Base-by-base conservation (phyloP, 1,140 invertebrate genomes). In the Lutraria rhynchaena region DNA sequence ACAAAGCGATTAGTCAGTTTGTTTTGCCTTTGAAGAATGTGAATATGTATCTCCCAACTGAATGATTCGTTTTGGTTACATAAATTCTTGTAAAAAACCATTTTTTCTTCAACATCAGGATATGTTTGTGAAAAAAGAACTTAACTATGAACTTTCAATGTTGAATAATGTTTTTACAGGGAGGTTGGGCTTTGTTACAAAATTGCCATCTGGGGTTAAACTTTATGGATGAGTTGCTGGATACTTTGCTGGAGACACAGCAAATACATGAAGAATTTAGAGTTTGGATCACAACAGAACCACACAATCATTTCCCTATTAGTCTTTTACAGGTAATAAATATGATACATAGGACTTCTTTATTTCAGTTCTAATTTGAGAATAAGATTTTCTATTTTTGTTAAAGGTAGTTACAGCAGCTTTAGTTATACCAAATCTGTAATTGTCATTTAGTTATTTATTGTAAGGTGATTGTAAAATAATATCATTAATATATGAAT, bases 191-290 rank as follows among this genome's bases (percentile, higher is more conserved):
- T 53, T 63, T 92, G 58, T 76, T 92, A n/a, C 91, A 92, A 84
- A 92, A 92, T 80, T 92, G 91, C 65, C 91, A 92, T 78, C 81
- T 92, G 46, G 89, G 89, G 31, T 81, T 92, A n/a, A 85, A 89
- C 44, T 92, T 90, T 71, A 83, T 92, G 82, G 85, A 86, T 69
- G 91, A 92, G 71, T 83, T 91, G 37, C 53, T 92, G 11, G 86
- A 87, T 13, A 89, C 85, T 4, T 24, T 92, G n/a, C 29, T 78
- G 13, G 87, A 90, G 19, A 85, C 87, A n/a, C 83, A 81, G 17
- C 73, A 87, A 33, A 81, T 89, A 5, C 90, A 90, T 83, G 81
- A 87, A 3, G 33, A 83, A 11, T 91, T 91, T 55, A 49, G 90
- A 53, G 84, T 90, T 4, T 91, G 90, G 90, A 88, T 91, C 17